Evolutionary conservation across 2,888 invertebrate species (phyloP), one percentile per base, ranked within the genome.

Genomic region (Shargacucullia verbasci): DNA sequence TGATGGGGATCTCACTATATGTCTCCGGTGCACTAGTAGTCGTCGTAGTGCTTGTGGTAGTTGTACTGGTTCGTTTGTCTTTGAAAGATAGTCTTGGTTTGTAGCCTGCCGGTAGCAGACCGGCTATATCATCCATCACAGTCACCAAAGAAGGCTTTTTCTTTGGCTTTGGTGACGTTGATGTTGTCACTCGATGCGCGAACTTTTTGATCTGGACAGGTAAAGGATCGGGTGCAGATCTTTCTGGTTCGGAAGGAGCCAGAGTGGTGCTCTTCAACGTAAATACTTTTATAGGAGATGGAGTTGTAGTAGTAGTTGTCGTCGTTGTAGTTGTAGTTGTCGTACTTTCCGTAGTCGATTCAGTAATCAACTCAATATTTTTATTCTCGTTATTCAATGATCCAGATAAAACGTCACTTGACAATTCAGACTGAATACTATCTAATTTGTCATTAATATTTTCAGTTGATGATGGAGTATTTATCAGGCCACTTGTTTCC

Each of bases 381-480:
- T 96, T 96, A 47, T 95, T 96, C 29, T 95, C 95, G 46, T 95
- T 95, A 59, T 96, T 95, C 72, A 97, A 95, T 48, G 96, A 96
- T 46, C 96, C 96, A 2, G 96, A 95, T 20, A 98, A 88, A 45
- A 98, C 95, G 50, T 96, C 96, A 78, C 96, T 97, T 0, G 97
- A 97, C 25, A 98, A 86, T 82, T 97, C 97, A 0, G 98, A 98
- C 79, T 98, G 98, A 10, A 97, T 97, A 49, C 97, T 95, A 83
- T 98, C 98, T 67, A 98, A 90, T 86, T 98, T 98, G 78, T 98
- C 98, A 69, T 97, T 97, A 43, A 98, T 96, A 80, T 97, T 98
- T 90, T 97, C 97, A 1, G 97, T 97, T 0, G 97, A 97, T 8
- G 94, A 94, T 5, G 70, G 56, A 37, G 77, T 83, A 25, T 69